Conservation (phyloP, 1,140 invertebrate genomes). For the Zaprionus vittiger region DNA sequence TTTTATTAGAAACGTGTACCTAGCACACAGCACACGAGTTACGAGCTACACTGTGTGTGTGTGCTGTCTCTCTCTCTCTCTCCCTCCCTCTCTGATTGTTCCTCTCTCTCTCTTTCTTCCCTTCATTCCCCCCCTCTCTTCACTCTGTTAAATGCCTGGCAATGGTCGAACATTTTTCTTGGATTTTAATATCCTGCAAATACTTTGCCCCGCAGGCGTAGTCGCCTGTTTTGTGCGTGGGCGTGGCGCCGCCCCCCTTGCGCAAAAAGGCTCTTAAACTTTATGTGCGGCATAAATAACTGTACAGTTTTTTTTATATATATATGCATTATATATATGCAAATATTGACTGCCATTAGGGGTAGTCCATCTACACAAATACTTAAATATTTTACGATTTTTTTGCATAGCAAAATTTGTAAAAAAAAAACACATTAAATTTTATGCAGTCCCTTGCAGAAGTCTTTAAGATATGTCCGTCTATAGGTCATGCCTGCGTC, state of each 20-base stretch:
- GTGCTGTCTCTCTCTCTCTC: slow-evolving; percentile 1
- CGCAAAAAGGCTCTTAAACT: neutral
- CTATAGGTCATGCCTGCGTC: neutral
- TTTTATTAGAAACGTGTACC: slow-evolving; percentile 72
- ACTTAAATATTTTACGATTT: slow-evolving; percentile 1
- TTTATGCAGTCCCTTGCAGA: too few species aligned
- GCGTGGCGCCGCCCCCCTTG: neutral
- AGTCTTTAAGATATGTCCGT: neutral
- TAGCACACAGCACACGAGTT: slow-evolving; percentile 15
- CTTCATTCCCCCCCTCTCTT: too few species aligned
- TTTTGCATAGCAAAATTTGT: neutral
- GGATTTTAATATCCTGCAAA: slow-evolving; percentile 31
- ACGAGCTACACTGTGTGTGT: neutral
- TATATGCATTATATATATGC: slow-evolving; percentile 7
- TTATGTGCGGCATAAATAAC: slow-evolving; percentile 4
- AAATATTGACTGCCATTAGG: neutral
- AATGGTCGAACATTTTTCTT: slow-evolving; percentile 29
- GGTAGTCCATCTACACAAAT: neutral
- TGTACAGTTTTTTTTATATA: neutral
- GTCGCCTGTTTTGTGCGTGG: neutral
- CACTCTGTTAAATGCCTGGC: slow-evolving; percentile 18
- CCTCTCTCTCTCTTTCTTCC: neutral
- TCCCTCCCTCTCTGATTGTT: neutral
- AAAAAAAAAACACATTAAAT: neutral
- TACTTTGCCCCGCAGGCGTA: neutral